A percentile compares a stretch with the other conserved stretches of the same genome.
These are phyloP conservation scores for Rambutsinella grinnellia DNA, from an alignment of 2,888 invertebrate species.

Conservation along the genomic window DNA sequence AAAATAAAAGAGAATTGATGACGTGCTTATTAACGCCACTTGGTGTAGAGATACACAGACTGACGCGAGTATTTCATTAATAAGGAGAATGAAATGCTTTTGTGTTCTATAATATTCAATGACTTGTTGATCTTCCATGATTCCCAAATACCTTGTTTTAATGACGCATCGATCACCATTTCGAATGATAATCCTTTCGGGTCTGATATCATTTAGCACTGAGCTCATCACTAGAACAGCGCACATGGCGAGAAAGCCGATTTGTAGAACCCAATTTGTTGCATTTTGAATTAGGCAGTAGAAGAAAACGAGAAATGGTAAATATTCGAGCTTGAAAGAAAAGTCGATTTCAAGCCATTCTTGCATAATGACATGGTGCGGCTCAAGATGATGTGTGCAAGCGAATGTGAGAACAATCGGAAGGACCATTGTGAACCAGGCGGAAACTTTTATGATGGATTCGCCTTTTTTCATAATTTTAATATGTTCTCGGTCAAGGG, in stretches of 20 bases:
- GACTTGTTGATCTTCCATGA: conserved; percentile 9
- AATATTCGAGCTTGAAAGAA: not conserved
- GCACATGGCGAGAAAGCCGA: not conserved
- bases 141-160: not conserved
- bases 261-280: not conserved
- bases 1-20: conserved; percentile 8
- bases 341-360: conserved; percentile 22
- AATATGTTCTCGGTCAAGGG: not conserved
- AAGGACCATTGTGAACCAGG: not conserved
- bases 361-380: not conserved
- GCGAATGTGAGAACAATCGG: too few relatives aligned
- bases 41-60: conserved; percentile 1
- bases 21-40: conserved; percentile 1
- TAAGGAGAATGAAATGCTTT: not conserved
- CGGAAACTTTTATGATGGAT: too few relatives aligned
- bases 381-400: too few relatives aligned
- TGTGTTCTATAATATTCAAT: conserved; percentile 10
- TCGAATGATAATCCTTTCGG: not conserved
- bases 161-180: not conserved
- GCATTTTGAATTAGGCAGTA: not conserved
- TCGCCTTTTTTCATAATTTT: not conserved
- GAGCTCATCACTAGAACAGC: not conserved
- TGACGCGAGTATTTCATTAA: conserved; percentile 14
- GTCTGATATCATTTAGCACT: conserved; percentile 6
- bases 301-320: not conserved